A percentile compares a stretch with the other conserved stretches of the same genome.
Evolutionary conservation across 2,888 invertebrate species (phyloP).

Genomic region (Oscheius sp.): DNA sequence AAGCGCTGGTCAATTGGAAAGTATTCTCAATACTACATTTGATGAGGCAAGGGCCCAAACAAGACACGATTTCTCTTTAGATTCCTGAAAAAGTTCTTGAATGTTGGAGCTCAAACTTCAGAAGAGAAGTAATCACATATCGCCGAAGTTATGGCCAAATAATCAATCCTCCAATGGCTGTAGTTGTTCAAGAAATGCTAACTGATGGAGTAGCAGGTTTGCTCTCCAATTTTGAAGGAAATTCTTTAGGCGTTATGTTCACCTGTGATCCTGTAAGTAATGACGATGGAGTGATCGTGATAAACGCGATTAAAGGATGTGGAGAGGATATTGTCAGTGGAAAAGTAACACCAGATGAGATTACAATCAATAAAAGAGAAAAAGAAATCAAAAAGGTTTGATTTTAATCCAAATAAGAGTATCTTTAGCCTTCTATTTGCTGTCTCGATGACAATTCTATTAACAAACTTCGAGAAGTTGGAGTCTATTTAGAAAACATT

Average conservation of each 20-base stretch:
- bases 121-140: constrained; percentile 82
- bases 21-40: constrained; percentile 78
- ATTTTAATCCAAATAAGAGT: neutral
- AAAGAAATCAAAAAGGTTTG: constrained; percentile 7
- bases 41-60: constrained; percentile 66
- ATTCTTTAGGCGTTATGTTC: constrained; percentile 81
- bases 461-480: constrained; percentile 75
- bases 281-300: constrained; percentile 78
- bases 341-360: constrained; percentile 79
- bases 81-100: constrained; percentile 75
- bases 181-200: constrained; percentile 83
- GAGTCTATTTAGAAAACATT: constrained; percentile 77
- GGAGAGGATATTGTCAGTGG: constrained; percentile 87
- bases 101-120: constrained; percentile 86
- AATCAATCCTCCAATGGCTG: constrained; percentile 79
- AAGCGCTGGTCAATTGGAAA: constrained; percentile 85
- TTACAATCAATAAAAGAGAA: constrained; percentile 27
- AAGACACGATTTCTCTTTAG: constrained; percentile 35
- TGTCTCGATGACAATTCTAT: constrained; percentile 38
- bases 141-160: constrained; percentile 82
- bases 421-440: constrained; percentile 36
- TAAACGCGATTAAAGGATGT: constrained; percentile 84
- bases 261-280: constrained; percentile 81
- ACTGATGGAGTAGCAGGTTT: constrained; percentile 75
- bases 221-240: neutral